Evolutionary conservation across 2,888 invertebrate genomes (phyloP).

Genomic region (Rotaria sp.): DNA sequence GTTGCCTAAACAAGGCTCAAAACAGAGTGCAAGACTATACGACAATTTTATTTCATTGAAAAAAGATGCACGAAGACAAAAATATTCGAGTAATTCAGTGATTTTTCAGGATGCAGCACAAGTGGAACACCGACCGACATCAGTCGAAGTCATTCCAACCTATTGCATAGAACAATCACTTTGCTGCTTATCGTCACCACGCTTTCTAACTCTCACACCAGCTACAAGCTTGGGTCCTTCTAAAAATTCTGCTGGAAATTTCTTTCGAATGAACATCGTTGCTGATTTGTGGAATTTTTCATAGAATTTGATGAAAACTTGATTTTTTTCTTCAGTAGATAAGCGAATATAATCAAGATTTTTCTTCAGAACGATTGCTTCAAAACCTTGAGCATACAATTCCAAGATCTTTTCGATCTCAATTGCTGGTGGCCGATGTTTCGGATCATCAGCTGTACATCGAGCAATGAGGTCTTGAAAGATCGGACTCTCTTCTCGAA

Average conservation of each 20-base stretch:
- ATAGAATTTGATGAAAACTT: not conserved
- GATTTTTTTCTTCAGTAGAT: not conserved
- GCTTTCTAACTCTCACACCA: not conserved
- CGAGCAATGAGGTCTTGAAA: not conserved
- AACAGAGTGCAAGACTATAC: no score
- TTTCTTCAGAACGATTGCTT: not conserved
- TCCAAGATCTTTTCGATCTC: not conserved
- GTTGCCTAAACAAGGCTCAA: no score
- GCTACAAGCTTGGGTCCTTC: not conserved
- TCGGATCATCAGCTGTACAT: not conserved
- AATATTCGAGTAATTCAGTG: no score
- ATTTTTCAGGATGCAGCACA: no score
- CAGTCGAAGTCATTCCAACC: not conserved
- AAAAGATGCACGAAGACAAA: no score
- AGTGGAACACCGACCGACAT: no score
- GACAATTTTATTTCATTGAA: no score
- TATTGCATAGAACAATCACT: not conserved
- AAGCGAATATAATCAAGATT: not conserved
- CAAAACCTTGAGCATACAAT: not conserved
- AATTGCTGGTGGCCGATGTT: not conserved
- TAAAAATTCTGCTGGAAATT: not conserved
- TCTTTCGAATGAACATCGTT: not conserved
- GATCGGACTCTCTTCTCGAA: not conserved
- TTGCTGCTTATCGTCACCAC: not conserved
- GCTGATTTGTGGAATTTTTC: not conserved